Evolutionary conservation across 2,888 invertebrate species (phyloP), one percentile per base, ranked within the genome.

Genomic region (Cecidostiba fungosa): DNA sequence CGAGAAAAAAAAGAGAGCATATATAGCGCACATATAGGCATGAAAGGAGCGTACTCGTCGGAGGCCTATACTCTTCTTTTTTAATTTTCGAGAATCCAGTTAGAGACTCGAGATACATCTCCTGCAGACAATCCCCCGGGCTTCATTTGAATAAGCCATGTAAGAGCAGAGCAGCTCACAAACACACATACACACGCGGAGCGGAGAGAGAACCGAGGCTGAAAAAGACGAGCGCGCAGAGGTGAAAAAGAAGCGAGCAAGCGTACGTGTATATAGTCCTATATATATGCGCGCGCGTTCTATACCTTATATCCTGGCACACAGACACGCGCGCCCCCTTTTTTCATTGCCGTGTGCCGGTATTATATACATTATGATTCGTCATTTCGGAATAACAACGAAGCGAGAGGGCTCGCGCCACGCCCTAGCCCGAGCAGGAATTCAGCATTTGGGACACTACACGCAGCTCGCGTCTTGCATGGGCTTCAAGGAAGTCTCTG

Each of bases 331-430:
- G 88, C 86, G 84, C 86, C 77, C 87, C 82, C 85, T 87, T 87
- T 85, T 76, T 59, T 69, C 81, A 70, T 83, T 76, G 78, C 82
- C 66, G 72, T 85, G 54, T 80, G 82, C 32, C n/a, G 54, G 85
- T 85, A 88, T 88, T 88, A 88, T 91, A 91, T 91, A 91, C 91
- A 92, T 93, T 92, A 92, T 92, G 93, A 92, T 92, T 92, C 93
- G 92, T 93, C 93, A 93, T 93, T 93, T 92, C 90, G 91, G 92
- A 92, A 93, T 92, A 92, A 92, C 91, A 93, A 92, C 92, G 91
- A 91, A 91, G 89, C 85, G 88, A 10, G 88, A 59, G 85, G 84
- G 88, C 86, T 86, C 87, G 87, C 88, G 91, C 91, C 92, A 91
- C 91, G 91, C 91, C 92, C 90, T 91, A 88, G 88, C 8, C 29